Evolutionary conservation across 2,113 vertebrate genomes (phyloP).

Genomic region (Dromiciops gliroides): DNA sequence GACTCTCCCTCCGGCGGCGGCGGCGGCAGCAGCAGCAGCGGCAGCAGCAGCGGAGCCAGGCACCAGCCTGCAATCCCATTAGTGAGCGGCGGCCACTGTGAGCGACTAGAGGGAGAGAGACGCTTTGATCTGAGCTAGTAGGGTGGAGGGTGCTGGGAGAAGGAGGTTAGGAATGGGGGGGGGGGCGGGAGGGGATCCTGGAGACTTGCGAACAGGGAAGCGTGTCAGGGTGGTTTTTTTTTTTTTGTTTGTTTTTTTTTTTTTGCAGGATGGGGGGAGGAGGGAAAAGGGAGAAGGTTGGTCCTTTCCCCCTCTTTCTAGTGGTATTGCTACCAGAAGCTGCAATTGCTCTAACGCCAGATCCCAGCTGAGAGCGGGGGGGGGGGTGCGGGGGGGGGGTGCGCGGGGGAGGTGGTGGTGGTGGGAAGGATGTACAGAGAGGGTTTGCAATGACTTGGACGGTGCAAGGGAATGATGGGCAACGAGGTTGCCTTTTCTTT

Average conservation of each 20-base stretch:
- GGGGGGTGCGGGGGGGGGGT: slow-evolving; percentile 78
- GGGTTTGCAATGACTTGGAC: slow-evolving; percentile 81
- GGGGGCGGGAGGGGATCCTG: slow-evolving; percentile 69
- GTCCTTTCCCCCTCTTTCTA: slow-evolving; percentile 72
- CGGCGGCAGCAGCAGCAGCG: slow-evolving; percentile 80
- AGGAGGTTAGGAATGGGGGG: slow-evolving; percentile 29
- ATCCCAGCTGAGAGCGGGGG: slow-evolving; percentile 80
- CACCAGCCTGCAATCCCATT: slow-evolving; percentile 89
- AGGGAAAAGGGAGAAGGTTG: neutral
- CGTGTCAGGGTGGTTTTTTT: slow-evolving; percentile 73
- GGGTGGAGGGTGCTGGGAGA: slow-evolving; percentile 60
- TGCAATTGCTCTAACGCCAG: slow-evolving; percentile 73
- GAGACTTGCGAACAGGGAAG: slow-evolving; percentile 78
- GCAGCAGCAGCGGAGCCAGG: slow-evolving; percentile 84
- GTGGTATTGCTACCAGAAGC: slow-evolving; percentile 79
- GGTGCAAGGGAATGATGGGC: slow-evolving; percentile 82
- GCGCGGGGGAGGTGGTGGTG: slow-evolving; percentile 80
- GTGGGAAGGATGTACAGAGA: slow-evolving; percentile 79
- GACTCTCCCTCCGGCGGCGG: slow-evolving; percentile 82
- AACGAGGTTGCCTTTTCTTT: slow-evolving; percentile 80
- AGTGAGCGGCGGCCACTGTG: slow-evolving; percentile 85
- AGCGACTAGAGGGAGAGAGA: slow-evolving; percentile 76
- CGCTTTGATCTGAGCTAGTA: slow-evolving; percentile 84
- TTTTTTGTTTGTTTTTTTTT: slow-evolving; percentile 69
- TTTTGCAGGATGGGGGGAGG: slow-evolving; percentile 66